Conservation (phyloP, 1,140 invertebrate species). For the Batillaria attramentaria region DNA sequence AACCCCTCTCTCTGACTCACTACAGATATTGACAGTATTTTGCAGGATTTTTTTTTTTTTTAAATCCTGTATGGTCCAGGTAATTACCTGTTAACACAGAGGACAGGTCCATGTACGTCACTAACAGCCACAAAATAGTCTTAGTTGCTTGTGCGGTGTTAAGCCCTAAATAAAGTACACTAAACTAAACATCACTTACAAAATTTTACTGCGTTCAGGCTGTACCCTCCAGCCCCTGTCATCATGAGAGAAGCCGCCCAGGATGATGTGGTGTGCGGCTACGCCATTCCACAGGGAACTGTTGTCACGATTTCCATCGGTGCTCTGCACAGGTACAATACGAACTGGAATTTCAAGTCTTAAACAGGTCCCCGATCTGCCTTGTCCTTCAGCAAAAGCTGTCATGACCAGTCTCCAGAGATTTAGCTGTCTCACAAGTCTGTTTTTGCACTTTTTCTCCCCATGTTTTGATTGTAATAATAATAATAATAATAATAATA, state of each 20-base stretch:
- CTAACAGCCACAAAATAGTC: neutral
- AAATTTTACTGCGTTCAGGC: neutral
- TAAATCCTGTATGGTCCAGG: constrained; percentile 1
- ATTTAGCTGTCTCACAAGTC: no score
- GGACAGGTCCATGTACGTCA: neutral
- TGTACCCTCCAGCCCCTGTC: constrained; percentile 9
- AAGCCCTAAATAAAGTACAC: no score
- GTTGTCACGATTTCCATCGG: constrained; percentile 51
- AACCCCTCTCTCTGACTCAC: no score
- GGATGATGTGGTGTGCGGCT: constrained; percentile 54
- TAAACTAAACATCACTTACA: neutral
- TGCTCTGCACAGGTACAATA: constrained; percentile 51
- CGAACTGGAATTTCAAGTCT: no score
- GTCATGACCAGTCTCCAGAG: no score
- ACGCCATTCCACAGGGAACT: constrained; percentile 54
- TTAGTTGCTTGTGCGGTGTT: no score
- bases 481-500: no score
- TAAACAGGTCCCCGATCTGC: no score
- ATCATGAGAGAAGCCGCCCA: constrained; percentile 41
- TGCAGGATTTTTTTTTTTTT: no score
- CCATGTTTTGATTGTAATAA: no score
- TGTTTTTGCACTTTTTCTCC: neutral
- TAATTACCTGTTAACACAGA: neutral
- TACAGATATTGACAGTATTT: no score
- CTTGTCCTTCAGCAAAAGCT: no score